A percentile compares a stretch with the other conserved stretches of the same genome.
phyloP scores from a whole-genome alignment of 2,797 vertebrate genomes.

The Arremon brunneinucha region DNA sequence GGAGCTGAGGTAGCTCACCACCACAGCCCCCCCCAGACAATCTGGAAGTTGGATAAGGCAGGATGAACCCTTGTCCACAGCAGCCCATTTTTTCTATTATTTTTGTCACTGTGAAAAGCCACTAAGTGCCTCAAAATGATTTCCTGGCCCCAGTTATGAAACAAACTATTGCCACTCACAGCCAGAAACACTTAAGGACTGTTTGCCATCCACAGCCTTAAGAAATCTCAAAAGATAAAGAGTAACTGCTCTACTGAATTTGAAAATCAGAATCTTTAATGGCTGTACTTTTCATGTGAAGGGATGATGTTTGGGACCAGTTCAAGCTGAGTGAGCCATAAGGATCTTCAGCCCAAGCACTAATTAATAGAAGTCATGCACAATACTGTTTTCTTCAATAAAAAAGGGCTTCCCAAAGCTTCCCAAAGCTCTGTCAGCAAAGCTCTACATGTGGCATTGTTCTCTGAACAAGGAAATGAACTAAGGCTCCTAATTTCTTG shows the following conservation, averaged over 20 bases:
- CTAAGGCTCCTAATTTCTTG: not conserved
- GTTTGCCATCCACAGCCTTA: not conserved
- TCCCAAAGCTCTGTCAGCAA: not conserved
- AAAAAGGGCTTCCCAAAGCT: not conserved
- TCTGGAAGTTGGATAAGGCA: not conserved
- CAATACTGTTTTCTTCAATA: not conserved
- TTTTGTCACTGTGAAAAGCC: not conserved
- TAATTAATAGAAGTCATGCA: not conserved
- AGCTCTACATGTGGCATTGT: not conserved
- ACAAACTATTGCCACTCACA: not conserved
- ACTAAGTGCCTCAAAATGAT: not conserved
- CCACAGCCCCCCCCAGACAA: not conserved
- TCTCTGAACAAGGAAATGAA: not conserved
- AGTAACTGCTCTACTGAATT: not conserved
- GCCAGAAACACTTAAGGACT: not conserved
- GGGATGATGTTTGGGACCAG: not conserved
- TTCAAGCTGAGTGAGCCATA: not conserved
- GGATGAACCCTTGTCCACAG: not conserved
- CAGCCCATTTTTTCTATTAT: not conserved
- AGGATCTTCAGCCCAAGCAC: not conserved
- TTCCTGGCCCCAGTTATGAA: not conserved
- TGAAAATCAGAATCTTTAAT: not conserved
- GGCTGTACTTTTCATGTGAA: not conserved
- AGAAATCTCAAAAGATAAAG: not conserved
- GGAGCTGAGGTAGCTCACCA: not conserved